Conservation (phyloP, 2,113 vertebrate species). For the Heterocephalus glaber region DNA sequence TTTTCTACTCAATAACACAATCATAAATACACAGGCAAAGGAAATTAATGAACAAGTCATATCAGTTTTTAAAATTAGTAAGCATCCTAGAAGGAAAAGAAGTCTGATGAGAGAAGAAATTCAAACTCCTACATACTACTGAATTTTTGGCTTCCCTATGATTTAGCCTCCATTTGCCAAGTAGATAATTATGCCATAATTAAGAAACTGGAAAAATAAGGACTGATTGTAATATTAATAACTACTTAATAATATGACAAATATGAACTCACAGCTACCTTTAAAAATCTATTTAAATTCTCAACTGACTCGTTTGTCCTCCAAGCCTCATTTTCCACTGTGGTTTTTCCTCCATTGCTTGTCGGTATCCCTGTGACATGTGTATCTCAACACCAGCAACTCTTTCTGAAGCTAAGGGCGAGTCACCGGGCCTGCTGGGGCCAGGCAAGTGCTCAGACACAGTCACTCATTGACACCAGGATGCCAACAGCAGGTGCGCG, state of each 20-base stretch:
- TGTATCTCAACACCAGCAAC: not conserved
- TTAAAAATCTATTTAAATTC: not conserved
- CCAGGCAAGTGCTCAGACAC: not conserved
- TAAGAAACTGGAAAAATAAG: constrained; percentile 29
- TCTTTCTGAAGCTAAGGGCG: not conserved
- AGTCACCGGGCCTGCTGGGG: not conserved
- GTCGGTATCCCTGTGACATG: not conserved
- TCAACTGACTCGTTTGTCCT: not conserved
- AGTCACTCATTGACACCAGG: not conserved
- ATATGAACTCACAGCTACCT: not conserved
- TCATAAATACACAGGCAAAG: constrained; percentile 6
- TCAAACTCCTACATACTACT: constrained; percentile 44
- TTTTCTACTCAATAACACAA: constrained; percentile 1
- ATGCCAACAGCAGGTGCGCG: not conserved
- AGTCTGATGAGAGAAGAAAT: constrained; percentile 12
- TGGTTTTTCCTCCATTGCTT: not conserved
- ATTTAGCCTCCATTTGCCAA: constrained; percentile 50
- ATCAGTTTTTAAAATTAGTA: constrained; percentile 11
- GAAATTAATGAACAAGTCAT: constrained; percentile 7
- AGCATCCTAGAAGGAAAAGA: constrained; percentile 1
- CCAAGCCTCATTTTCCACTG: not conserved
- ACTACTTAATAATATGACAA: constrained; percentile 55
- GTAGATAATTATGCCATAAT: constrained; percentile 30
- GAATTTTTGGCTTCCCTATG: constrained; percentile 53
- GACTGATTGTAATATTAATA: constrained; percentile 10